Percentiles rank a stretch among this genome's conserved stretches.
phyloP scores from a whole-genome alignment of 2,113 vertebrate genomes.

The Triplophysa tibetana region DNA sequence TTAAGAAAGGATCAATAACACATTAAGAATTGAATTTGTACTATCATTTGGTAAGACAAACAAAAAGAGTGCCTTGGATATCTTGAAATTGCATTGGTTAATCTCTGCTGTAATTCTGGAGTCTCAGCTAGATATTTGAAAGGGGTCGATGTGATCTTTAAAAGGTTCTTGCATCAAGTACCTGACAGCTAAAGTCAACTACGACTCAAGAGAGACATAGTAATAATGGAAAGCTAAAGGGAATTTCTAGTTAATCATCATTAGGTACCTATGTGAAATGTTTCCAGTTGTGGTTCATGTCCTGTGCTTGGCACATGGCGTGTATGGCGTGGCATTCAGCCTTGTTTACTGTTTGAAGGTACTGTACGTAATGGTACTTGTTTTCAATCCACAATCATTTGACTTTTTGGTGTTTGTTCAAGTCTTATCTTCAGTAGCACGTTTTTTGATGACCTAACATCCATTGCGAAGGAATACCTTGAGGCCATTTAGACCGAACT shows the following conservation, averaged over 20 bases:
- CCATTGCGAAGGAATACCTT: constrained; percentile 41
- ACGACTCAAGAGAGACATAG: constrained; percentile 79
- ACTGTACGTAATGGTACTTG: constrained; percentile 67
- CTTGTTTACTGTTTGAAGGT: constrained; percentile 71
- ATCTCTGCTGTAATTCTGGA: constrained; percentile 84
- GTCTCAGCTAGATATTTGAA: constrained; percentile 74
- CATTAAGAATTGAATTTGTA: constrained; percentile 80
- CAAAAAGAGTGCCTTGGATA: constrained; percentile 96
- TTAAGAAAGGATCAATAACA: constrained; percentile 72
- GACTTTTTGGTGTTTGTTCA: constrained; percentile 53
- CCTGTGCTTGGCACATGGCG: constrained; percentile 79
- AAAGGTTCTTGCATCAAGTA: constrained; percentile 82
- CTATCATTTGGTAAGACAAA: constrained; percentile 85
- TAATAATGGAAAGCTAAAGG: constrained; percentile 67
- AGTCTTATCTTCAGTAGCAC: constrained; percentile 58
- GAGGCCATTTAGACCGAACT: constrained; percentile 50
- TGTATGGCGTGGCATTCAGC: constrained; percentile 75
- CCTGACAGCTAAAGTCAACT: constrained; percentile 74
- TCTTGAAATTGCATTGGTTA: constrained; percentile 83
- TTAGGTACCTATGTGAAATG: constrained; percentile 81
- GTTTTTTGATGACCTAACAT: constrained; percentile 38
- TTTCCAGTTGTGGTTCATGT: constrained; percentile 77
- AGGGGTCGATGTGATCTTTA: constrained; percentile 61
- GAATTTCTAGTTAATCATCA: constrained; percentile 87
- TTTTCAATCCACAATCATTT: constrained; percentile 73